A percentile compares a stretch with the other conserved stretches of the same genome.
Conservation (phyloP, 2,797 vertebrate species). For the Glossophaga mutica region DNA sequence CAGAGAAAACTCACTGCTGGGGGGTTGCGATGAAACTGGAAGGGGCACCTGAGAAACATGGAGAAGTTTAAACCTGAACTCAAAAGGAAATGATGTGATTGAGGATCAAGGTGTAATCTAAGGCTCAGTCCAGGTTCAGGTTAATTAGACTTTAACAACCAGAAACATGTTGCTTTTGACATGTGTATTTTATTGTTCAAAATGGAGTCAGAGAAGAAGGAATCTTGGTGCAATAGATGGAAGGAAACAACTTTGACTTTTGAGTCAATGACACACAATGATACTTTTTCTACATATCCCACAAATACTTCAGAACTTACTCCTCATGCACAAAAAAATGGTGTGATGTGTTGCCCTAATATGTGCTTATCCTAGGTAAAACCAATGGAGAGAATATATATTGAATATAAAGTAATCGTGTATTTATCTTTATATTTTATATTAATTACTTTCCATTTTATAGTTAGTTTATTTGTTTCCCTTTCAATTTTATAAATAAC, state of each 20-base stretch:
- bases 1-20: neutral
- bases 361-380: neutral
- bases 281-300: neutral
- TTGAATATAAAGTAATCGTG: neutral
- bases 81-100: neutral
- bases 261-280: neutral
- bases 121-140: neutral
- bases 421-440: neutral
- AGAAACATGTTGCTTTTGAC: neutral
- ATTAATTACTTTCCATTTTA: neutral
- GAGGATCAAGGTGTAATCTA: neutral
- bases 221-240: neutral
- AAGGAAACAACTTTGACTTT: neutral
- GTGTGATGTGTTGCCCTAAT: neutral
- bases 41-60: neutral
- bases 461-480: neutral
- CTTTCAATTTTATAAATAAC: neutral
- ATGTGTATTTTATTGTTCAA: neutral
- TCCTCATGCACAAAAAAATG: neutral
- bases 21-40: neutral
- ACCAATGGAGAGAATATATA: neutral
- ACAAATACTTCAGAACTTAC: neutral
- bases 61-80: neutral
- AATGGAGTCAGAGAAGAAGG: neutral
- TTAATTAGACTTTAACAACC: neutral